phyloP scores from a whole-genome alignment of 23 tunicate genomes.

The Ascidia mentula region DNA sequence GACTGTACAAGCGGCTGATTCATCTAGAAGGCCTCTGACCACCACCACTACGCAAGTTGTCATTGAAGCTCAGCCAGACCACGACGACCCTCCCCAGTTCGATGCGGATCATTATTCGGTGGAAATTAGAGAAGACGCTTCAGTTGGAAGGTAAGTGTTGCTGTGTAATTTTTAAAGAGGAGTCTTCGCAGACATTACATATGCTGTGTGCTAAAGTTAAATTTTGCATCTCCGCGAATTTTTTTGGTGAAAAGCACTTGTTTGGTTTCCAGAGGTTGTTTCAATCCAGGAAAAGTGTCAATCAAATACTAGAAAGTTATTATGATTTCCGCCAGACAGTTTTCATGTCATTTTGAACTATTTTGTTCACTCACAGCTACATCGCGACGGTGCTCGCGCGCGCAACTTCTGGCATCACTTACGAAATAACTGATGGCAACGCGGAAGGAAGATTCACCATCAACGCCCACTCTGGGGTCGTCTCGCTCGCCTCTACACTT shows the following conservation, averaged over 20 bases:
- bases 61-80: slow-evolving; percentile 7
- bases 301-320: too few species aligned
- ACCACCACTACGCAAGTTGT: slow-evolving; percentile 18
- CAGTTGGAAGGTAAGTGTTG: slow-evolving; percentile 37
- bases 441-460: slow-evolving; percentile 35
- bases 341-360: background rate
- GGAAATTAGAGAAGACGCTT: slow-evolving; percentile 28
- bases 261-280: too few species aligned
- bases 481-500: slow-evolving; percentile 22
- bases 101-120: slow-evolving; percentile 21
- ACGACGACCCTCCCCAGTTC: slow-evolving; percentile 35
- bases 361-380: slow-evolving; percentile 30
- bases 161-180: background rate
- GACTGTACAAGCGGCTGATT: slow-evolving; percentile 48
- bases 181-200: background rate
- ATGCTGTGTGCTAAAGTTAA: background rate
- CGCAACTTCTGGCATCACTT: slow-evolving; percentile 38
- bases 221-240: background rate
- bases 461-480: slow-evolving; percentile 52
- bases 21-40: slow-evolving; percentile 23
- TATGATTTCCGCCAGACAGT: background rate
- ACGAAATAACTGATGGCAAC: slow-evolving; percentile 33
- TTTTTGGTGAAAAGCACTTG: too few species aligned
- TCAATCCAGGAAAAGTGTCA: too few species aligned
- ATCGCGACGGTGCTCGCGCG: slow-evolving; percentile 32